Evolutionary conservation across 2,797 vertebrate species (phyloP), one percentile per base, ranked within the genome.

Genomic region (Darevskia mixta): DNA sequence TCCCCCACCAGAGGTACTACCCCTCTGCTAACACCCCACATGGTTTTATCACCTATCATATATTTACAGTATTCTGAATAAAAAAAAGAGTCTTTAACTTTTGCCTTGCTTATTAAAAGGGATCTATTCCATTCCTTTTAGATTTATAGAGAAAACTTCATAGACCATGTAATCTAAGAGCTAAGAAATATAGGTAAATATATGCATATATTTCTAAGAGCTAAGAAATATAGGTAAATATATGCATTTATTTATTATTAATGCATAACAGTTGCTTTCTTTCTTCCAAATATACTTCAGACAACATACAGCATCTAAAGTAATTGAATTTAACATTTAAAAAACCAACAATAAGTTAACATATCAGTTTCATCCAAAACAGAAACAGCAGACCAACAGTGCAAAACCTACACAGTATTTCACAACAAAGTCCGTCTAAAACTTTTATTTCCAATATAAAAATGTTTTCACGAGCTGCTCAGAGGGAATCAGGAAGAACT

Each of bases 131-230:
- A 76, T 20, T 43, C 29, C 45, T 75, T 55, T 45, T 66, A 49
- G 8, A 5, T 38, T 79, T 49, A 86, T 6, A 58, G 79, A 45
- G 38, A 64, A 87, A 66, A 18, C 58, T 82, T 75, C n/a, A 45
- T 66, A 75, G 29, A 7, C 29, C 64, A 75, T 32, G 45, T 75
- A 32, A 87, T 82, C 18, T 7, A 75, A 75, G 35, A 79, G 7
- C 9, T 17, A 85, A 78, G n/a, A 25, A 55, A 73, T 61, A 82
- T 73, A 80, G 15, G 49, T 27, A 87, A 87, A 82, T 82, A 49
- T 17, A 49, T 64, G n/a, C 55, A 82, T 32, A 64, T 75, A 58
- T 85, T 43, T 85, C 18, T 7, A 75, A 75, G 35, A 79, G 7
- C 9, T 17, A 85, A 78, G n/a, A 25, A 55, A 73, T 61, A 82